Percentiles rank a stretch among this genome's conserved stretches.
These are phyloP conservation scores for Imbricaverruca yamaguchii DNA, from an alignment of 2,888 invertebrate species.

Conservation along the genomic window DNA sequence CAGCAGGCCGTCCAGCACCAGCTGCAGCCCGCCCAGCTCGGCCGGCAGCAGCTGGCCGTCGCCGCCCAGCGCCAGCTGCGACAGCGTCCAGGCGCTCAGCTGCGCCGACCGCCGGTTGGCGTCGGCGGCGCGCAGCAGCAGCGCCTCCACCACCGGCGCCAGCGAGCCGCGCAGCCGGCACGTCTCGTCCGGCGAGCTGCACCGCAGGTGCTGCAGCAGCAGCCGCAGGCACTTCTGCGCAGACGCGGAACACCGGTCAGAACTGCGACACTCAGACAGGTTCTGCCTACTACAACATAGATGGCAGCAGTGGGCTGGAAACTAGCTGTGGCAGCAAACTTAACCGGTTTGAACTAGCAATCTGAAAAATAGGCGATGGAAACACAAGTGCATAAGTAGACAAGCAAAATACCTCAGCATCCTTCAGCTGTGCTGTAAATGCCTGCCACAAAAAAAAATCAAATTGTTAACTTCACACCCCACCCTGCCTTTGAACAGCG, in stretches of 20 bases:
- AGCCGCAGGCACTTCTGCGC: constrained; percentile 35
- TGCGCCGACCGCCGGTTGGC: constrained; percentile 43
- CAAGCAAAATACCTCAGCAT: too few relatives aligned
- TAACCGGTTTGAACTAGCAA: too few relatives aligned
- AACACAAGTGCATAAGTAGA: too few relatives aligned
- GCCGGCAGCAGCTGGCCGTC: constrained; percentile 43
- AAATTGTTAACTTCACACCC: too few relatives aligned
- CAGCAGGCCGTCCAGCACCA: constrained; percentile 41
- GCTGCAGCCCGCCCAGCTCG: constrained; percentile 41
- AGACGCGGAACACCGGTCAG: background rate
- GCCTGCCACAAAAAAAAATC: too few relatives aligned
- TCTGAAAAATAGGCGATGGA: too few relatives aligned
- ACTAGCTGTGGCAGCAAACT: too few relatives aligned
- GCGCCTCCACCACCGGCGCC: constrained; percentile 41
- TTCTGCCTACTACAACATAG: too few relatives aligned
- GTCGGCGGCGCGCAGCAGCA: constrained; percentile 44
- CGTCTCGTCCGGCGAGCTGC: constrained; percentile 34
- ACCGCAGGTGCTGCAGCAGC: constrained; percentile 34
- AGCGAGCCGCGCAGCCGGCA: constrained; percentile 38
- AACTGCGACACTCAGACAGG: too few relatives aligned
- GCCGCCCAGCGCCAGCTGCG: constrained; percentile 43
- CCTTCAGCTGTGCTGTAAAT: too few relatives aligned
- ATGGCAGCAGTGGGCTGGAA: too few relatives aligned
- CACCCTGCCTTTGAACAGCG: too few relatives aligned
- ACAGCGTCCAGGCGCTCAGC: constrained; percentile 42